Conservation (phyloP, 2,888 invertebrate genomes). For the Hololepta plana region DNA sequence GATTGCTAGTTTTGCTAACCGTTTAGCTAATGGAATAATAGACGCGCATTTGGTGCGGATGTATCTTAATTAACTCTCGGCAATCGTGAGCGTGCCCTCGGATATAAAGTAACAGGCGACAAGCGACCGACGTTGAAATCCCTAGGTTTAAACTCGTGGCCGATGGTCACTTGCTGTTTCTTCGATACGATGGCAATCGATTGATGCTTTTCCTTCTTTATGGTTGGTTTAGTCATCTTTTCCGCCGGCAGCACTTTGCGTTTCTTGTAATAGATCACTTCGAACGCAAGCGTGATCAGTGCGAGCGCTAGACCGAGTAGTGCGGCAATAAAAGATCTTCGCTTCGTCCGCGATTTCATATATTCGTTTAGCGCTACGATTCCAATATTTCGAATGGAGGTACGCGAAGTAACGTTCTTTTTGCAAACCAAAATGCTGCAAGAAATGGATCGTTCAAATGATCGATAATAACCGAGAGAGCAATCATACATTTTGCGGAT, state of each 20-base stretch:
- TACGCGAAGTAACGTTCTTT: conserved; percentile 71
- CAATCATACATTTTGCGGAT: too few species aligned
- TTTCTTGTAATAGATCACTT: conserved; percentile 58
- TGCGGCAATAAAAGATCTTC: conserved; percentile 80
- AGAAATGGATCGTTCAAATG: too few species aligned
- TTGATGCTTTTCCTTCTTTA: conserved; percentile 8
- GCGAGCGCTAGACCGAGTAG: conserved; percentile 68
- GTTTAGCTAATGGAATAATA: too few species aligned
- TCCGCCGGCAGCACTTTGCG: conserved; percentile 15
- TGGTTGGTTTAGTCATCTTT: conserved; percentile 10
- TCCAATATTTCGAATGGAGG: conserved; percentile 71
- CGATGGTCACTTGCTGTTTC: conserved; percentile 8
- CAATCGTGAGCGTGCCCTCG: conserved; percentile 16
- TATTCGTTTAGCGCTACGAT: conserved; percentile 47
- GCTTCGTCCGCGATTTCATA: conserved; percentile 48
- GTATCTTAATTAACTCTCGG: conserved; percentile 8
- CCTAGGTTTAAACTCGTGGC: conserved; percentile 9
- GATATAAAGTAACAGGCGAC: conserved; percentile 19
- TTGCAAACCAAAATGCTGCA: conserved; percentile 53
- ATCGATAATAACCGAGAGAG: too few species aligned
- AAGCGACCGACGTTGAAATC: conserved; percentile 13
- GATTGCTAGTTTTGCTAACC: too few species aligned
- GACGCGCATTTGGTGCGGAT: too few species aligned
- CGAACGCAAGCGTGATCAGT: conserved; percentile 65
- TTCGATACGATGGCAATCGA: conserved; percentile 5